Evolutionary conservation across 92 coral and sea anemone species (phyloP).

Genomic region (Pocillopora grandis): DNA sequence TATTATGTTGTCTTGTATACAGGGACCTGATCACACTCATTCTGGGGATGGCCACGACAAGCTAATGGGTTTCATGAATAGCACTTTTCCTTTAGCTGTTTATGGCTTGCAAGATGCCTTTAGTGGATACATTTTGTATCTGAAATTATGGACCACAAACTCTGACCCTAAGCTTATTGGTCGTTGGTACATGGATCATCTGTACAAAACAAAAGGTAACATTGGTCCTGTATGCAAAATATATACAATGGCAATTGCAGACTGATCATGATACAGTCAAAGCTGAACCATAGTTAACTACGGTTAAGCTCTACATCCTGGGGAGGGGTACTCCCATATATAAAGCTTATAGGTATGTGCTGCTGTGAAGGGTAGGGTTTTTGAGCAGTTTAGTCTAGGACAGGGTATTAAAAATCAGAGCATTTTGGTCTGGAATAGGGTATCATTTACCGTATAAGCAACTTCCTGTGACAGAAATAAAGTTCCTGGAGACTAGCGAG

Average conservation of each 20-base stretch:
- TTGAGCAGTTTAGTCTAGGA: not conserved
- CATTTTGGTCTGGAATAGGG: not conserved
- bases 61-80: slow-evolving; percentile 56
- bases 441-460: not conserved
- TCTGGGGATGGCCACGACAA: slow-evolving; percentile 70
- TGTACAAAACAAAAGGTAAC: slow-evolving; percentile 18
- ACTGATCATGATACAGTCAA: slow-evolving; percentile 14
- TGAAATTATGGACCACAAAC: slow-evolving; percentile 59
- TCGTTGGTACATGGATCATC: slow-evolving; percentile 48
- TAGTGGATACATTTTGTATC: slow-evolving; percentile 48
- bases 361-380: slow-evolving; percentile 4
- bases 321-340: not conserved
- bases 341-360: not conserved
- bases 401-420: not conserved
- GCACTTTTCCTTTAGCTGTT: slow-evolving; percentile 59
- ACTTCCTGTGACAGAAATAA: not conserved
- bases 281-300: not conserved
- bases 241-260: slow-evolving; percentile 12
- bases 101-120: slow-evolving; percentile 60
- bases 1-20: not conserved
- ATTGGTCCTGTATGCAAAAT: slow-evolving; percentile 1
- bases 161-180: slow-evolving; percentile 65
- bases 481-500: not conserved
- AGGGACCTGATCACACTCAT: slow-evolving; percentile 67
- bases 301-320: too few relatives aligned